Evolutionary conservation across 2,888 invertebrate genomes (phyloP).

Genomic region (Ctenicera cuprea): DNA sequence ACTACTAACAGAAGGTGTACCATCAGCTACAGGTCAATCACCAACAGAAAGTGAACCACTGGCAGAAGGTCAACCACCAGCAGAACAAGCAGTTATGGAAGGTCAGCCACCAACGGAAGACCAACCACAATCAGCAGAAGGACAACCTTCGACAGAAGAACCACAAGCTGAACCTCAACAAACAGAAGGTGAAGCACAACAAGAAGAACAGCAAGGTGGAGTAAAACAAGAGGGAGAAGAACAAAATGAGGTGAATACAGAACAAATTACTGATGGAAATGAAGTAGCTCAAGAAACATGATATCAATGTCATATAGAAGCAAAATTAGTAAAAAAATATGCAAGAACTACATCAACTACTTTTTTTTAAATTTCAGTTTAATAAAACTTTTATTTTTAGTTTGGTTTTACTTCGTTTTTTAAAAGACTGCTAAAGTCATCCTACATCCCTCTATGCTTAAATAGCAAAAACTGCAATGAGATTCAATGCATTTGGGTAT

Average conservation of each 20-base stretch:
- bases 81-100: not conserved
- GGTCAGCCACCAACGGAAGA: conserved; percentile 12
- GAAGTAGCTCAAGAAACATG: not conserved
- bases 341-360: too few relatives aligned
- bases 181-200: not conserved
- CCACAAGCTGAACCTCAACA: not conserved
- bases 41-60: not conserved
- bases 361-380: too few relatives aligned
- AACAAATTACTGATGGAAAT: not conserved
- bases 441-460: too few relatives aligned
- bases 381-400: too few relatives aligned
- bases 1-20: conserved; percentile 17
- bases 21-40: conserved; percentile 10
- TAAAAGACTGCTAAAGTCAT: too few relatives aligned
- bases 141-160: not conserved
- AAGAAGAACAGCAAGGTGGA: not conserved
- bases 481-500: too few relatives aligned
- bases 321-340: too few relatives aligned
- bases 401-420: too few relatives aligned
- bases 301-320: too few relatives aligned
- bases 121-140: not conserved
- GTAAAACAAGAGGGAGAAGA: not conserved
- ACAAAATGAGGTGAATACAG: not conserved
- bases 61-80: conserved; percentile 12
- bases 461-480: too few relatives aligned